Base-by-base conservation (phyloP, 2,113 vertebrate species). In the Tupaia tana region DNA sequence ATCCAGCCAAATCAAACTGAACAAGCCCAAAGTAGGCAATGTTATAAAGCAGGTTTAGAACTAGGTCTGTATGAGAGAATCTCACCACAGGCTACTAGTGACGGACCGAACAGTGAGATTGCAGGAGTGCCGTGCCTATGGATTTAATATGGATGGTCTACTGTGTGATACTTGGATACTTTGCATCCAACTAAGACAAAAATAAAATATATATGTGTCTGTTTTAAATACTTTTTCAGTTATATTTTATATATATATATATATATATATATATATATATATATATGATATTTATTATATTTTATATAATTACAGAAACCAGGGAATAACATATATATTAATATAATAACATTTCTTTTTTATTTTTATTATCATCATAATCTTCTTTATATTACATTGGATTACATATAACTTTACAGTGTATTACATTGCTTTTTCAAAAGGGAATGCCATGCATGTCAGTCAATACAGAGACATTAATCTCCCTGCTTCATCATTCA, bases 1-100 rank as follows among this genome's bases (percentile, higher is more conserved):
- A 64, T 29, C 27, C 54, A 87, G 18, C 12, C 14, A 70, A 69
- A 71, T 64, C 16, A 61, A 89, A 66, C 29, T 64, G 25, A 63
- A 56, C 25, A 54, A 59, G 10, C 22, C 11, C 29, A 22, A 63
- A 87, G 9, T 6, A 77, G 24, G 19, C 18, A 16, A 1, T 54
- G 12, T 9, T 24, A 63, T 54, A 4, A 20, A 18, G 84, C 54
- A 27, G 52, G 15, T 2, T 9, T 56, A 25, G 9, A 20, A 29
- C 29, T 14, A 27, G 22, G 25, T 22, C 6, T n/a, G 2, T 3
- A 11, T 63, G 59, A 78, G 11, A 70, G 31, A 79, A 9, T 61
- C 1, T 7, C 66, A 19, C 22, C 9, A 7, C 9, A 74, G 29
- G 1, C 0, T 27, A 6, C 27, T 43, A n/a, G 19, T 3, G 4